Evolutionary conservation across 2,113 vertebrate genomes (phyloP).

Genomic region (Potamarius usumacintae): DNA sequence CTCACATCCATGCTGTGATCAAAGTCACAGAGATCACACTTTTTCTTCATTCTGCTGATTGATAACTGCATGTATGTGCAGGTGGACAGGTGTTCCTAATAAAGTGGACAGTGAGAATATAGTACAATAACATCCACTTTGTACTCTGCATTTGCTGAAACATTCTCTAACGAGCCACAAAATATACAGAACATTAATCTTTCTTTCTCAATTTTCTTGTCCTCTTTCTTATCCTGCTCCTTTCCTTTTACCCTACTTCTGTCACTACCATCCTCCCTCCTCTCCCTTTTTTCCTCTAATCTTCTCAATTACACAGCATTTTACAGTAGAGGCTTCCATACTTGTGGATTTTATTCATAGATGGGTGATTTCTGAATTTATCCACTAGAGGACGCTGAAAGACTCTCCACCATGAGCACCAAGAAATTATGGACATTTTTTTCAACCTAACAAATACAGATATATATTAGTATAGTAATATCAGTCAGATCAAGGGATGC

Average conservation of each 20-base stretch:
- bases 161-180: neutral
- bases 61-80: neutral
- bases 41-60: neutral
- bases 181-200: neutral
- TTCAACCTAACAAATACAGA: neutral
- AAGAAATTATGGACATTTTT: neutral
- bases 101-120: neutral
- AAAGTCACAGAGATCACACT: neutral
- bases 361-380: neutral
- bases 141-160: neutral
- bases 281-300: neutral
- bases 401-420: neutral
- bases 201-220: neutral
- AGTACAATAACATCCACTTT: neutral
- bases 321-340: neutral
- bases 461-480: neutral
- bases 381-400: conserved; percentile 21
- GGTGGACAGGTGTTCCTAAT: neutral
- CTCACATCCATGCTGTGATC: neutral
- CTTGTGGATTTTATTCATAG: neutral
- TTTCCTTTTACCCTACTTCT: neutral
- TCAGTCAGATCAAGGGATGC: neutral
- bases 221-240: neutral
- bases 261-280: neutral
- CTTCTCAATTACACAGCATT: neutral